These are phyloP conservation scores for Polypterus bichir DNA, from an alignment of 2,113 vertebrate species.

Conservation along the genomic window DNA sequence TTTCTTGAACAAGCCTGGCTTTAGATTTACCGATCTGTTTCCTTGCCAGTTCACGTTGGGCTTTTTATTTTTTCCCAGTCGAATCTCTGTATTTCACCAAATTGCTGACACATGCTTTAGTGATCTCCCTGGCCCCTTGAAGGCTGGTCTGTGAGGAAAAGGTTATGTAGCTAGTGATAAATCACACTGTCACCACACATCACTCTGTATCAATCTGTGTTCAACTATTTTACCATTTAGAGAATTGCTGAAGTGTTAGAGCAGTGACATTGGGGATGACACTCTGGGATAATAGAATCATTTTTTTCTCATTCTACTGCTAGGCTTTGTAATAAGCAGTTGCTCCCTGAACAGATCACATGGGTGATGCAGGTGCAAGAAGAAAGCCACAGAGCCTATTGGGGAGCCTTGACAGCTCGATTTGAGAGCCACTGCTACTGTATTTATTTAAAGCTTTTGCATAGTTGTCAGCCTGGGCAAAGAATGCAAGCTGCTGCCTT, in stretches of 20 bases:
- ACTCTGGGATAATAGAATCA: slow-evolving; percentile 12
- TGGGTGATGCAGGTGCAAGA: neutral
- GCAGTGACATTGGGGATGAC: slow-evolving; percentile 19
- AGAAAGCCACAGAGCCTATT: neutral
- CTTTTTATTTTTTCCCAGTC: no score
- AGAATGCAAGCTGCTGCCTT: no score
- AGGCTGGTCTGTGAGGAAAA: slow-evolving; percentile 11
- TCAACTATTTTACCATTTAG: slow-evolving; percentile 12
- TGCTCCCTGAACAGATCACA: neutral
- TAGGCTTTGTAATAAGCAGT: neutral
- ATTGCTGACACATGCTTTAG: neutral
- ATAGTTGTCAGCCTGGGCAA: no score
- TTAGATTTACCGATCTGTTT: no score
- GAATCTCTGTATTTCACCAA: neutral
- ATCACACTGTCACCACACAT: slow-evolving; percentile 22
- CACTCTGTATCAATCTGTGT: slow-evolving; percentile 23
- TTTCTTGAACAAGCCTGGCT: no score
- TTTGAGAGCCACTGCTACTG: no score
- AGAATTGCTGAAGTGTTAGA: slow-evolving; percentile 20
- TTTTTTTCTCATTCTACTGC: slow-evolving; percentile 13
- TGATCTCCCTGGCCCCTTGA: slow-evolving; percentile 5
- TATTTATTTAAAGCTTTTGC: no score
- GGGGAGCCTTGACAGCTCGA: neutral
- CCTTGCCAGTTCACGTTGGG: no score
- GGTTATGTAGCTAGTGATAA: slow-evolving; percentile 15